A percentile compares a stretch with the other conserved stretches of the same genome.
These are phyloP conservation scores for Athalia rosae DNA, from an alignment of 2,888 invertebrate species.

Conservation along the genomic window DNA sequence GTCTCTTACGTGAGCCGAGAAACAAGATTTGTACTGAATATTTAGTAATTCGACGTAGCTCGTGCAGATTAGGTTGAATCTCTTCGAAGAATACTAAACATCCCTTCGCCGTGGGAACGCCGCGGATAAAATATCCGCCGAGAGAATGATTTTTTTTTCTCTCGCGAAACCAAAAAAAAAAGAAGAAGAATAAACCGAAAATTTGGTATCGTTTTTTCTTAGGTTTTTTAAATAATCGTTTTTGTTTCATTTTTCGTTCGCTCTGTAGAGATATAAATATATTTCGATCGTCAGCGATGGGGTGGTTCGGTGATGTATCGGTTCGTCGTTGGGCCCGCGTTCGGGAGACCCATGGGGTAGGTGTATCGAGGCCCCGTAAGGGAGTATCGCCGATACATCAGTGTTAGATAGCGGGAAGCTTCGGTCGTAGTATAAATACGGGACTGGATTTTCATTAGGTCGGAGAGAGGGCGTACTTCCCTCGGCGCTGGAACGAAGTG, in stretches of 20 bases:
- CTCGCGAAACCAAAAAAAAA: not conserved
- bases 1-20: constrained; percentile 38
- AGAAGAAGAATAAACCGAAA: too few species aligned
- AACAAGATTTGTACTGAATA: constrained; percentile 39
- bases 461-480: constrained; percentile 53
- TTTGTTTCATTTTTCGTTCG: too few species aligned
- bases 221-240: too few species aligned
- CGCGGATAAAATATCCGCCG: not conserved
- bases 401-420: constrained; percentile 59
- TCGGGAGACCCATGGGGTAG: constrained; percentile 11
- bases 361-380: constrained; percentile 23
- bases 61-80: constrained; percentile 15
- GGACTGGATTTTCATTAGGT: constrained; percentile 64
- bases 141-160: not conserved
- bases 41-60: constrained; percentile 38
- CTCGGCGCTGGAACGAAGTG: constrained; percentile 49
- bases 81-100: constrained; percentile 36
- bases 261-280: too few species aligned
- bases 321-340: constrained; percentile 8
- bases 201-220: too few species aligned
- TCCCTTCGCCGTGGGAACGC: not conserved
- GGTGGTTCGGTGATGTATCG: constrained; percentile 20
- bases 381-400: constrained; percentile 56
- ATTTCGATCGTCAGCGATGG: too few species aligned
- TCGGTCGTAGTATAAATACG: constrained; percentile 62